Conservation (phyloP, 2,113 vertebrate genomes). For the Bucco capensis region DNA sequence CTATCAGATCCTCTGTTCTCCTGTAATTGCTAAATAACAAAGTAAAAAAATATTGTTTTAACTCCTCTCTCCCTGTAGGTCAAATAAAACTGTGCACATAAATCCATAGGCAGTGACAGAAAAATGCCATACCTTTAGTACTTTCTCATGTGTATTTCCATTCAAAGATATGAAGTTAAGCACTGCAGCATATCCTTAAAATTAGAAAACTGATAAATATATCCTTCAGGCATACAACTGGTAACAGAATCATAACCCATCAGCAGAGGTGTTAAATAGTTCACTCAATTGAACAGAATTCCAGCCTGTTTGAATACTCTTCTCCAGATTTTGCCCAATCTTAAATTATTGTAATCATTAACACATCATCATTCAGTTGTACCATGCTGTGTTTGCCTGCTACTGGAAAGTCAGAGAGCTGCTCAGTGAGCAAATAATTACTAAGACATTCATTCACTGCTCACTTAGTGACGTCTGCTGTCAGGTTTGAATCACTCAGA, state of each 20-base stretch:
- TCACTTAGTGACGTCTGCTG: background rate
- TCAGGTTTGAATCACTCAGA: background rate
- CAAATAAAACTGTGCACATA: background rate
- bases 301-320: background rate
- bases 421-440: background rate
- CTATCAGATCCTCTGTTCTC: background rate
- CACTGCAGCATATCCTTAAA: background rate
- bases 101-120: background rate
- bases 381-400: background rate
- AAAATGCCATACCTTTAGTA: background rate
- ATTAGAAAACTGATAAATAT: constrained; percentile 10
- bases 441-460: background rate
- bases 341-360: background rate
- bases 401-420: background rate
- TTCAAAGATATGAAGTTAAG: background rate
- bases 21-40: background rate
- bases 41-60: background rate
- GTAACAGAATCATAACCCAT: background rate
- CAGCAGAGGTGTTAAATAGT: background rate
- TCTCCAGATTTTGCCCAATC: background rate
- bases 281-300: background rate
- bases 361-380: constrained; percentile 8
- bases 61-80: background rate
- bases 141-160: background rate
- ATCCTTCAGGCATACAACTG: background rate